Evolutionary conservation across 1,140 invertebrate genomes (phyloP).

Genomic region (Diuraphis noxia): DNA sequence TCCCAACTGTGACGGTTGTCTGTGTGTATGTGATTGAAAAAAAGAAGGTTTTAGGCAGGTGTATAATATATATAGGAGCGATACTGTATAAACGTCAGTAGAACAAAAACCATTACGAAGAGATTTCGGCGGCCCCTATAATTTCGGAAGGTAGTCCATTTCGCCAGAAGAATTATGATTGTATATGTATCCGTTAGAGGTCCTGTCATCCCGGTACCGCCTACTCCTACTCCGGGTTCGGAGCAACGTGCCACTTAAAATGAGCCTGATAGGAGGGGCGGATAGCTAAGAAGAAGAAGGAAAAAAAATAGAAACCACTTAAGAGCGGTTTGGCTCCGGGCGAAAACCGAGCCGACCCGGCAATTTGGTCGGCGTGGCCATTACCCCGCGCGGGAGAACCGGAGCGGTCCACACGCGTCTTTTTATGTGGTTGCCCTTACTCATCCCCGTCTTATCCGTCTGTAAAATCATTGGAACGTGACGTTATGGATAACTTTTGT

Average conservation of each 20-base stretch:
- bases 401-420: slow-evolving; percentile 28
- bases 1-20: background rate
- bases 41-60: slow-evolving; percentile 15
- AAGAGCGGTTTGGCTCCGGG: slow-evolving; percentile 48
- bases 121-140: slow-evolving; percentile 39
- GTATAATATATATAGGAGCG: slow-evolving; percentile 33
- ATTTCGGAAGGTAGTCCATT: slow-evolving; percentile 53
- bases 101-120: slow-evolving; percentile 49
- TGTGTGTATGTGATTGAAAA: background rate
- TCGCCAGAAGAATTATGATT: slow-evolving; percentile 47
- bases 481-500: slow-evolving; percentile 45
- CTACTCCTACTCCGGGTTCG: slow-evolving; percentile 46
- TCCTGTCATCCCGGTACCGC: slow-evolving; percentile 49
- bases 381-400: slow-evolving; percentile 32
- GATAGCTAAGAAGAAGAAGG: background rate
- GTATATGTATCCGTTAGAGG: slow-evolving; percentile 37
- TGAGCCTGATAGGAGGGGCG: slow-evolving; percentile 33
- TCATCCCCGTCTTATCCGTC: slow-evolving; percentile 40
- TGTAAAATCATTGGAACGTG: slow-evolving; percentile 37
- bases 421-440: slow-evolving; percentile 27
- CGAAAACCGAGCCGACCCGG: slow-evolving; percentile 46
- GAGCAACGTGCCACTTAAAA: slow-evolving; percentile 47
- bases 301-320: slow-evolving; percentile 44
- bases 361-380: slow-evolving; percentile 49
- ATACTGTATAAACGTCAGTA: slow-evolving; percentile 52